These are phyloP conservation scores for Xestia xanthographa DNA, from an alignment of 2,888 invertebrate genomes.

Conservation along the genomic window DNA sequence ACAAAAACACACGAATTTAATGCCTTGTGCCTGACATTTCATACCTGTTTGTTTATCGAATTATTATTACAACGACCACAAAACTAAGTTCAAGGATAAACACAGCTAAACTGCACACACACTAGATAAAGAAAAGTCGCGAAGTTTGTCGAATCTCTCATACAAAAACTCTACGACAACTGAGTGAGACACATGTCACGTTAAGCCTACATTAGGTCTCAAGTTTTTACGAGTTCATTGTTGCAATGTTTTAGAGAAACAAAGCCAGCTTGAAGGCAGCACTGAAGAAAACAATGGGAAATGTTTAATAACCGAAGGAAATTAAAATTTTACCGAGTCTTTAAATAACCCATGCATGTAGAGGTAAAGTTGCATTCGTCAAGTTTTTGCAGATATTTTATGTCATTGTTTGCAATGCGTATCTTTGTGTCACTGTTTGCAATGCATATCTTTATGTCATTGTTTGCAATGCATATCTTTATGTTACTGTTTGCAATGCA, in stretches of 20 bases:
- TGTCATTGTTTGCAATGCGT: background rate
- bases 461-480: too few species aligned
- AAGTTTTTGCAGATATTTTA: background rate
- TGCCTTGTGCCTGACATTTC: conserved; percentile 4
- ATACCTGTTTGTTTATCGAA: conserved; percentile 15
- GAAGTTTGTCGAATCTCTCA: conserved; percentile 1
- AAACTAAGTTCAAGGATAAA: conserved; percentile 31
- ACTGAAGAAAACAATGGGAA: conserved; percentile 43
- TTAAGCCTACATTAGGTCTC: conserved; percentile 17
- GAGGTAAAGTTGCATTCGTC: conserved; percentile 6
- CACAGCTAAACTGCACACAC: background rate
- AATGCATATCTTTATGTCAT: background rate
- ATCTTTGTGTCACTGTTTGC: too few species aligned
- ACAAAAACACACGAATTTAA: background rate
- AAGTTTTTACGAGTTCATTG: conserved; percentile 46
- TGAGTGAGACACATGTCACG: too few species aligned
- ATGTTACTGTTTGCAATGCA: background rate
- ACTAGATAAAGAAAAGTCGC: too few species aligned
- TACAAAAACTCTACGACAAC: background rate
- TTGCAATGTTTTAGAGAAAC: conserved; percentile 30
- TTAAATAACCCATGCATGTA: conserved; percentile 1
- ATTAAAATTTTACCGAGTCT: conserved; percentile 12
- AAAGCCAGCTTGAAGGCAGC: conserved; percentile 18
- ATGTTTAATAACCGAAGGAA: conserved; percentile 38
- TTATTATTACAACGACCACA: conserved; percentile 11